phyloP scores from a whole-genome alignment of 2,888 invertebrate species.

The Chalcosyrphus nemorum region DNA sequence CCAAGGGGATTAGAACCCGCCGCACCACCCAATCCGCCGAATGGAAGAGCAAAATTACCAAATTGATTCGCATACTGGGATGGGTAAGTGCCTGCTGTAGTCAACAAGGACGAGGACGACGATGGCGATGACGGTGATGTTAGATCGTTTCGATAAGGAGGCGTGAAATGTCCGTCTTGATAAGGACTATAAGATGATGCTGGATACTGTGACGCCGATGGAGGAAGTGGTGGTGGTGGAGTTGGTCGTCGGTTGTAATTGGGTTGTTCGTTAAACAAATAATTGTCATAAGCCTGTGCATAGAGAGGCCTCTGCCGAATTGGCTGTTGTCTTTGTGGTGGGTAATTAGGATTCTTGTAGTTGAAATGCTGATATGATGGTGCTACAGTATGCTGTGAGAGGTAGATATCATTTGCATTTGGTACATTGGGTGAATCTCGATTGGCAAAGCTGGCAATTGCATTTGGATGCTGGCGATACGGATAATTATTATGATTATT shows the following conservation, averaged over 20 bases:
- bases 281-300: constrained; percentile 58
- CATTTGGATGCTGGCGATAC: constrained; percentile 68
- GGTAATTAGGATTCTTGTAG: constrained; percentile 63
- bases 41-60: constrained; percentile 78
- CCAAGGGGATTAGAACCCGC: constrained; percentile 76
- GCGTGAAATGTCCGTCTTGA: constrained; percentile 68
- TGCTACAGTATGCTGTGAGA: constrained; percentile 54
- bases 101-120: constrained; percentile 21
- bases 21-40: constrained; percentile 72
- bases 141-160: constrained; percentile 65
- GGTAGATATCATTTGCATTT: constrained; percentile 74
- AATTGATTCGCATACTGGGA: constrained; percentile 80
- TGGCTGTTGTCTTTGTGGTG: constrained; percentile 70
- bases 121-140: constrained; percentile 33
- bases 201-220: neutral
- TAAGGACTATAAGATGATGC: constrained; percentile 58
- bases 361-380: constrained; percentile 58
- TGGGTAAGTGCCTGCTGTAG: constrained; percentile 44
- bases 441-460: constrained; percentile 55
- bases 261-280: constrained; percentile 80
- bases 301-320: constrained; percentile 56
- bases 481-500: constrained; percentile 69
- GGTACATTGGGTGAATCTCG: constrained; percentile 63
- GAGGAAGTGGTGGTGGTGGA: constrained; percentile 53
- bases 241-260: constrained; percentile 75